A percentile compares a stretch with the other conserved stretches of the same genome.
Conservation (phyloP, 2,888 invertebrate species). For the Glyphotaelius pellucidus region DNA sequence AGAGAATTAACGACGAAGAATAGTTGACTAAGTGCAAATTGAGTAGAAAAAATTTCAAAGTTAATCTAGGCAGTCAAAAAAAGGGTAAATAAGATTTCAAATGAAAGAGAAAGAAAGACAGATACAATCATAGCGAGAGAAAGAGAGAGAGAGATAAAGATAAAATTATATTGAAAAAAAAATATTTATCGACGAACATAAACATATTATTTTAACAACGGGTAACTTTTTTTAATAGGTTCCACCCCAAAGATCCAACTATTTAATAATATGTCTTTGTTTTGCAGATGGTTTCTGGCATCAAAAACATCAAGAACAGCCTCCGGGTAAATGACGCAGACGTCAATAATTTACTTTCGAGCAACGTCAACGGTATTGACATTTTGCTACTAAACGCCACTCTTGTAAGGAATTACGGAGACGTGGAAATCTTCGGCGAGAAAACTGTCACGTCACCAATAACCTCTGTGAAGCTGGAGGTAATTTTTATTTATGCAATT, state of each 20-base stretch:
- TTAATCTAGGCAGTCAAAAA: too few species aligned
- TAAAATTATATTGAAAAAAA: neutral
- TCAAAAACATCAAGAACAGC: conserved; percentile 51
- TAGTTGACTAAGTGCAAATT: too few species aligned
- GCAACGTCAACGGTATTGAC: conserved; percentile 51
- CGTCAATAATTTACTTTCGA: conserved; percentile 39
- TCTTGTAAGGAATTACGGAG: conserved; percentile 48
- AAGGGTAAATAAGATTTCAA: too few species aligned
- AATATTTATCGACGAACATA: too few species aligned
- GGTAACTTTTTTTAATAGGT: neutral
- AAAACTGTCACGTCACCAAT: conserved; percentile 49
- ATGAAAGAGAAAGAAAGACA: too few species aligned
- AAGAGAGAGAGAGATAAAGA: too few species aligned
- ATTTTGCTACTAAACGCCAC: conserved; percentile 53
- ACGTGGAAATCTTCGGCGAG: conserved; percentile 47
- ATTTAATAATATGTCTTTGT: neutral
- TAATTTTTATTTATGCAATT: neutral
- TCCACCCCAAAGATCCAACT: neutral
- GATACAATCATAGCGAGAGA: too few species aligned
- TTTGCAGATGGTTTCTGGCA: conserved; percentile 56
- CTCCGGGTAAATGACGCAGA: conserved; percentile 20
- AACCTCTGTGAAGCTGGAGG: conserved; percentile 46
- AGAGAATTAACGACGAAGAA: too few species aligned
- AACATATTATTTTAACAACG: too few species aligned
- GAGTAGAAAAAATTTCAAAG: too few species aligned